Base-by-base conservation (phyloP, 2,113 vertebrate species). In the Phodopus roborovskii region DNA sequence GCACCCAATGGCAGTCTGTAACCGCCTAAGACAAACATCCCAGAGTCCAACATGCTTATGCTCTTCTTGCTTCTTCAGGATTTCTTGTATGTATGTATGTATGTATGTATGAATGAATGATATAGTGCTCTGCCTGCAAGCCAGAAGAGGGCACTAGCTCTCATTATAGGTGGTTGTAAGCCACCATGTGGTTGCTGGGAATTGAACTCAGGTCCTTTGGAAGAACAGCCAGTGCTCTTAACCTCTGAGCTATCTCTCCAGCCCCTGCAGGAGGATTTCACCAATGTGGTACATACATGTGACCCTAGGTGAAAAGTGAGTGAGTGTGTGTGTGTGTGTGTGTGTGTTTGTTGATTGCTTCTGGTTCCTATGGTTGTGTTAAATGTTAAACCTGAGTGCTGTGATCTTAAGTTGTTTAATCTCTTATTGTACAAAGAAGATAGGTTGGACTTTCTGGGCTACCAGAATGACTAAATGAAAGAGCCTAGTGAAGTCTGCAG, bases 391-490 rank as follows among this genome's bases (percentile, higher is more conserved):
- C 13, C 20, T 42, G 20, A 39, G 20, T 64, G 2, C 53, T 56
- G 15, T 79, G 16, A 28, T 87, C 39, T 68, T 74, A 68, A 53
- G 7, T 66, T 88, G 56, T 84, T 91, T 77, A 87, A 48, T 95
- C 28, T 77, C 15, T 73, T 26, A 16, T 26, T 62, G 50, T 77
- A 64, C 16, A 50, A 6, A 71, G 24, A 56, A 70, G 10, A 36
- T 90, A 50, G 84, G 64, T 75, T 90, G n/a, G 84, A 24, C 53
- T 94, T 90, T 42, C 45, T 78, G 17, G 9, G 6, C 39, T 83
- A 42, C 15, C 66, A 84, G 48, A 91, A 71, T 64, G 9, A 77
- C 28, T 78, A 93, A 95, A 70, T 87, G 70, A 94, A 50, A 96
- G 68, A 0, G 33, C 22, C 71, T 90, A 73, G 53, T 83, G 48